Evolutionary conservation across 2,888 invertebrate species (phyloP), one percentile per base, ranked within the genome.

Genomic region (Anoplius nigerrimus): DNA sequence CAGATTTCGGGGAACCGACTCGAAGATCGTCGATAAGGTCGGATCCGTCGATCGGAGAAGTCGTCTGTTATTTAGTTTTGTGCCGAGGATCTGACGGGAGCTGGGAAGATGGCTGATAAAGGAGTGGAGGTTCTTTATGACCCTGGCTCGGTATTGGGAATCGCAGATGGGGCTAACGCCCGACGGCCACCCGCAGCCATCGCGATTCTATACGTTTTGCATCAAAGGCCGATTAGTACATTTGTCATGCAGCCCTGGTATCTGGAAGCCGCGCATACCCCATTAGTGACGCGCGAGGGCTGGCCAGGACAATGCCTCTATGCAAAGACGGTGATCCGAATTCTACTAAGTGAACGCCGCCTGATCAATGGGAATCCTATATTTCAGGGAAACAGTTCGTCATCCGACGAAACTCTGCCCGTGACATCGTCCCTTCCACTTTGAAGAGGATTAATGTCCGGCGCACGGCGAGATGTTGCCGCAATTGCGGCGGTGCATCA

Each of bases 191-290:
- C 61, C 66, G 61, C 46, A 46, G 51, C 62, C 62, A 69, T 61
- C 69, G 75, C 79, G 77, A 79, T 75, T 79, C 80, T 69, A 51
- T 66, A 70, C 66, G 66, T 62, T 62, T 67, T 62, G 63, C 54
- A 61, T 72, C 69, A 74, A 78, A 76, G 78, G 76, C 71, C 83
- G 79, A 84, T 85, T 79, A 80, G 78, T 81, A 80, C 80, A 82
- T 84, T 83, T 83, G 82, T 84, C 84, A 85, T 83, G 78, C 76
- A 74, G 62, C 66, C 73, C 63, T 74, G 70, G 76, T 76, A 74
- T 73, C 79, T 74, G 68, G 75, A n/a, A 62, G 66, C 68, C 66
- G 70, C 74, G 76, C 74, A 64, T 72, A 71, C 53, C 66, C 72
- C 71, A 80, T 81, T 82, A 81, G 75, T 72, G 82, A 76, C 72